Base-by-base conservation (phyloP, 2,113 vertebrate species). In the Mellivora capensis region DNA sequence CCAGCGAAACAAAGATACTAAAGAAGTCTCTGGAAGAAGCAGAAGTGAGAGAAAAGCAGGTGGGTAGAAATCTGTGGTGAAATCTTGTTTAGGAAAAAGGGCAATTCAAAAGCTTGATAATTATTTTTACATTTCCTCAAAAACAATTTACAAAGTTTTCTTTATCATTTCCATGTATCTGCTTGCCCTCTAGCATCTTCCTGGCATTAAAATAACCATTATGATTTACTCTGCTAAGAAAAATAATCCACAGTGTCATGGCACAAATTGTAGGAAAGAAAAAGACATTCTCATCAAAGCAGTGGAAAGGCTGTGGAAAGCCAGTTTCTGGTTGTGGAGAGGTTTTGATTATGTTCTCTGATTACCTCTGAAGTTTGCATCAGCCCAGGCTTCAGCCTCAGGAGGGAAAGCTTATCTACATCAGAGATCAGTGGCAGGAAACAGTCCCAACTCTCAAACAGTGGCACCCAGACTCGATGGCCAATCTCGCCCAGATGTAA, bases 31-130 rank as follows among this genome's bases (percentile, higher is more conserved):
- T 99, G 97, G 98, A 98, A 83, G 99, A 99, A 95, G 97, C 99
- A 93, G 97, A 98, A 62, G 99, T 99, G 98, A 99, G 99, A 84
- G 99, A 99, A 97, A 99, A 98, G 96, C 99, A 99, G 99, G 99
- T 99, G 95, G 84, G 98, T 94, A 5, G 59, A 3, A 39, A 57
- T 61, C 3, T 64, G 90, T 79, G 31, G 17, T 20, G 20, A 69
- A 44, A 42, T 27, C 25, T 76, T 62, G 23, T 37, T 79, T 34
- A 29, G 79, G 44, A 62, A 52, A 69, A 52, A 54, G 42, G 72
- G 61, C 12, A 11, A 11, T 80, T n/a, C 14, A 6, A 80, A 91
- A 80, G 12, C 42, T 4, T 10, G 7, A 31, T 47, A 14, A 15
- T 42, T 71, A 8, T 39, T 79, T 85, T 52, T 13, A 39, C 2